Evolutionary conservation across 2,888 invertebrate genomes (phyloP).

Genomic region (Clanis bilineata): DNA sequence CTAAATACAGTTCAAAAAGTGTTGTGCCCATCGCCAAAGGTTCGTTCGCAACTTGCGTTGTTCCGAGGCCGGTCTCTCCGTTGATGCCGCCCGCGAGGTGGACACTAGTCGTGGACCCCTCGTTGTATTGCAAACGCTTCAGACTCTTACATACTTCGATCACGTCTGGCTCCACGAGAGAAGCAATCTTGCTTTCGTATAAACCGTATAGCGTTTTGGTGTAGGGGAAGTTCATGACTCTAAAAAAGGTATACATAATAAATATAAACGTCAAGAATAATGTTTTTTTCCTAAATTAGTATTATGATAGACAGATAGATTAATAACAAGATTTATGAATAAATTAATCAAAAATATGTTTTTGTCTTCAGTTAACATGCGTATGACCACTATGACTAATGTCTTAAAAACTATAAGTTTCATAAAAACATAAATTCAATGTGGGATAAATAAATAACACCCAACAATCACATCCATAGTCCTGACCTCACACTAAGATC

Average conservation of each 20-base stretch:
- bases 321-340: no score
- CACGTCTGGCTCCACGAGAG: constrained; percentile 87
- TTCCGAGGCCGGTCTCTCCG: constrained; percentile 74
- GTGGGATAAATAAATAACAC: no score
- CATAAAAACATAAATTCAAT: no score
- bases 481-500: no score
- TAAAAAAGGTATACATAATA: constrained; percentile 55
- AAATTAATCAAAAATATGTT: no score
- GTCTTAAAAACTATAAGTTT: no score
- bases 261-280: not conserved
- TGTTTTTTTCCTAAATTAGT: no score
- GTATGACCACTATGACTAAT: no score
- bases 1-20: constrained; percentile 95
- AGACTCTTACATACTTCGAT: constrained; percentile 88
- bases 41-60: constrained; percentile 78
- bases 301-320: no score
- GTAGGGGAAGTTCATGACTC: constrained; percentile 87
- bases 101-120: constrained; percentile 65
- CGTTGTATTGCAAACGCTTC: constrained; percentile 83
- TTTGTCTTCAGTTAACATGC: no score
- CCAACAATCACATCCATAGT: no score
- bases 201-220: constrained; percentile 87
- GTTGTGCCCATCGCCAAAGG: constrained; percentile 92
- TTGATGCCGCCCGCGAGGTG: constrained; percentile 78
- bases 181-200: constrained; percentile 88